Conservation (phyloP, 2,888 invertebrate genomes). For the Ochlodes sylvanus region DNA sequence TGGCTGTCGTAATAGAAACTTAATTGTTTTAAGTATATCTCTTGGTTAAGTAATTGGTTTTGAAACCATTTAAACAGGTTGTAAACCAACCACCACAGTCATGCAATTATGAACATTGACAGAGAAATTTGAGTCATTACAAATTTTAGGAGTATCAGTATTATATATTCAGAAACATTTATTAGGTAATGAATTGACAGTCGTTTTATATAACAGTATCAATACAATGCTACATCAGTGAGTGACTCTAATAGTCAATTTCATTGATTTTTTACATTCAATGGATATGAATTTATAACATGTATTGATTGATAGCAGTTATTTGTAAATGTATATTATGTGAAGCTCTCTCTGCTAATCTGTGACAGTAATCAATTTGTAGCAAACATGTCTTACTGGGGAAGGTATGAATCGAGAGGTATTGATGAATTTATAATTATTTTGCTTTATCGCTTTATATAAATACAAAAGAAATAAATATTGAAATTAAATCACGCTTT, state of each 20-base stretch:
- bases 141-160: no score
- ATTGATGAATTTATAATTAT: conserved; percentile 31
- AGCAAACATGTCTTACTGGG: conserved; percentile 36
- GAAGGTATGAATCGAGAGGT: conserved; percentile 38
- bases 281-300: no score
- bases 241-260: not conserved
- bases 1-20: no score
- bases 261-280: not conserved
- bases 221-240: not conserved
- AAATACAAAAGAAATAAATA: not conserved
- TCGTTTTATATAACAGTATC: no score
- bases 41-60: no score
- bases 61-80: no score
- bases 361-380: conserved; percentile 36
- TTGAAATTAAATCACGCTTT: conserved; percentile 23
- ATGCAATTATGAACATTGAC: not conserved
- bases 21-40: no score
- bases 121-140: no score
- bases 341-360: conserved; percentile 27
- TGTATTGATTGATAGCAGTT: not conserved
- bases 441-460: conserved; percentile 26
- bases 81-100: not conserved
- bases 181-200: no score
- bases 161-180: no score
- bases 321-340: not conserved